These are phyloP conservation scores for Drosophila bunnanda DNA, from an alignment of 2,888 invertebrate genomes.

Conservation along the genomic window DNA sequence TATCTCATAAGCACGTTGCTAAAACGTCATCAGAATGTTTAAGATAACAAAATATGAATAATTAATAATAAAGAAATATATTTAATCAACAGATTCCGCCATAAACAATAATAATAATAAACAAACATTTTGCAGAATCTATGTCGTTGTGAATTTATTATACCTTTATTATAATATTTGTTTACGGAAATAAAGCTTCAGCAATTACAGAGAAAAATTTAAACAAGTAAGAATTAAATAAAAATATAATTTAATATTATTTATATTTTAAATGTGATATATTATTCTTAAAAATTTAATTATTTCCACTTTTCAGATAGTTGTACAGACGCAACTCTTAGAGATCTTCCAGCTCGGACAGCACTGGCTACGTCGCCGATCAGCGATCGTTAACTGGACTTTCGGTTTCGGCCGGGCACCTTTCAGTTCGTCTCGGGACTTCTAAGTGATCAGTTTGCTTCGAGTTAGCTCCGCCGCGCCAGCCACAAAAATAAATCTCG, in stretches of 20 bases:
- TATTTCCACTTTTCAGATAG: neutral
- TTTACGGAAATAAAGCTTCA: conserved; percentile 4
- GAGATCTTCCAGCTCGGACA: conserved; percentile 6
- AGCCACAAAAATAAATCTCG: conserved; percentile 27
- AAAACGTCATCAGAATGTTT: neutral
- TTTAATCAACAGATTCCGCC: neutral
- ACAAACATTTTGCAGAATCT: neutral
- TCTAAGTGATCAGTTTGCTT: conserved; percentile 63
- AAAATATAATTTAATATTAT: too few relatives aligned
- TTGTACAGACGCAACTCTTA: neutral
- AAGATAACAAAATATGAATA: neutral
- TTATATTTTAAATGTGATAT: too few relatives aligned
- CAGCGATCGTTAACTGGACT: conserved; percentile 58
- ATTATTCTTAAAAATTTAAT: neutral
- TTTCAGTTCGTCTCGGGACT: conserved; percentile 78
- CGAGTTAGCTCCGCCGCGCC: conserved; percentile 60
- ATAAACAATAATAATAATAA: neutral
- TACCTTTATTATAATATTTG: neutral
- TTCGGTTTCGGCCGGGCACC: conserved; percentile 64
- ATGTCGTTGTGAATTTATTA: neutral
- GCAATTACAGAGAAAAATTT: neutral
- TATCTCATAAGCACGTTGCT: neutral
- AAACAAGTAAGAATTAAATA: neutral
- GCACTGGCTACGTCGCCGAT: conserved; percentile 24
- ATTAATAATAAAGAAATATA: neutral